These are phyloP conservation scores for Cepaea hortensis DNA, from an alignment of 2,888 invertebrate species.

Conservation along the genomic window DNA sequence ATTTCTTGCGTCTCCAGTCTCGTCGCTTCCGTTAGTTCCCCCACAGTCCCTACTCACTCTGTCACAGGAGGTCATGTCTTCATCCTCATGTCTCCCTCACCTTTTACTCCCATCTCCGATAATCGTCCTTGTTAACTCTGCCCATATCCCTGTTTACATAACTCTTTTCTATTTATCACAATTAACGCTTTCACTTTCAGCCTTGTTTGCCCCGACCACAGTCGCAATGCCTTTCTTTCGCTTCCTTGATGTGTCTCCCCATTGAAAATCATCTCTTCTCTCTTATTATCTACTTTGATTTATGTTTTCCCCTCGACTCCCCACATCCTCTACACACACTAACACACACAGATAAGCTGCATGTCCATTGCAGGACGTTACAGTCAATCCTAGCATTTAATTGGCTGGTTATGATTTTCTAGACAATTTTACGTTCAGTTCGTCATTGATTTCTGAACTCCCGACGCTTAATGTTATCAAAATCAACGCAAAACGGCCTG, in stretches of 20 bases:
- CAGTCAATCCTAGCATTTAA: too few species aligned
- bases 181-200: slow-evolving; percentile 6
- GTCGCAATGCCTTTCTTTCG: neutral
- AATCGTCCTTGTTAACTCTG: neutral
- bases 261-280: neutral
- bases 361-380: too few species aligned
- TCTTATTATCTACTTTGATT: too few species aligned
- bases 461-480: too few species aligned
- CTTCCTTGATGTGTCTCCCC: neutral
- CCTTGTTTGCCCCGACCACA: neutral
- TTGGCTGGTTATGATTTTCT: too few species aligned
- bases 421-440: too few species aligned
- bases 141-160: neutral
- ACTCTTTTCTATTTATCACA: neutral
- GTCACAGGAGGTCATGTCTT: neutral
- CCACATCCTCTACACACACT: neutral
- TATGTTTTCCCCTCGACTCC: neutral
- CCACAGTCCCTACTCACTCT: slow-evolving; percentile 9
- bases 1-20: neutral
- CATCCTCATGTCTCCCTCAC: neutral
- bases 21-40: neutral
- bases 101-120: neutral
- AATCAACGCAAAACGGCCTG: too few species aligned
- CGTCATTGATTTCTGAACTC: too few species aligned
- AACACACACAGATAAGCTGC: too few species aligned